These are phyloP conservation scores for Anoplius nigerrimus DNA, from an alignment of 2,888 invertebrate species.

Conservation along the genomic window DNA sequence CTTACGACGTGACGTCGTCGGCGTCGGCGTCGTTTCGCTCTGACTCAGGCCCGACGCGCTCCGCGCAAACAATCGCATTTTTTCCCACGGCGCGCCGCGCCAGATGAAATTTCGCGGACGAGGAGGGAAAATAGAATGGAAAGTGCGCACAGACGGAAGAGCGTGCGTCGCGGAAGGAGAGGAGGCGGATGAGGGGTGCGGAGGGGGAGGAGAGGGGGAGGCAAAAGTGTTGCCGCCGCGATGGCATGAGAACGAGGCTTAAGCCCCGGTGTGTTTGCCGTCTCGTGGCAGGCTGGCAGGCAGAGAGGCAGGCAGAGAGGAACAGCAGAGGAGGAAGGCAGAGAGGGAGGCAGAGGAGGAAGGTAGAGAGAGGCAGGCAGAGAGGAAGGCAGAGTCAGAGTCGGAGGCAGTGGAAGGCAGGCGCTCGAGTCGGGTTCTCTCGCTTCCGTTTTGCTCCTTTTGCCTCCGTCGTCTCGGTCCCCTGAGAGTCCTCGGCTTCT, in stretches of 20 bases:
- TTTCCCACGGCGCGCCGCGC: too few species aligned
- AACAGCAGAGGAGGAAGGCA: neutral
- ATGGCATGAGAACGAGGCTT: constrained; percentile 37
- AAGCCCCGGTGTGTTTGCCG: constrained; percentile 42
- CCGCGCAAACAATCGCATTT: too few species aligned
- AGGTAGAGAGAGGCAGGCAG: constrained; percentile 1
- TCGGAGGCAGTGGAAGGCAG: too few species aligned
- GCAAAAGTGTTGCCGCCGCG: constrained; percentile 27
- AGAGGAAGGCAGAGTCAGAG: constrained; percentile 2
- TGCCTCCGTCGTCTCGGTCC: constrained; percentile 33
- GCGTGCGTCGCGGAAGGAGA: constrained; percentile 18
- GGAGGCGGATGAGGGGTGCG: constrained; percentile 12
- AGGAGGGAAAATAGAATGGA: too few species aligned
- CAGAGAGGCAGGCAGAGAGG: constrained; percentile 1
- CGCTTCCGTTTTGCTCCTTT: constrained; percentile 42
- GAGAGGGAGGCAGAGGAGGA: neutral
- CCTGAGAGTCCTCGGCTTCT: constrained; percentile 39
- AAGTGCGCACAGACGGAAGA: neutral
- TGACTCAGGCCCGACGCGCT: too few species aligned
- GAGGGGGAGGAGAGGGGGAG: neutral
- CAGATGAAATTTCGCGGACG: too few species aligned
- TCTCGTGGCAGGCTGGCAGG: constrained; percentile 42
- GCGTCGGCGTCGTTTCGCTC: too few species aligned
- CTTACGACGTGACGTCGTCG: too few species aligned
- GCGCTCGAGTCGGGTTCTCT: constrained; percentile 34